Evolutionary conservation across 2,888 invertebrate genomes (phyloP).

Genomic region (Eurytoma californica): DNA sequence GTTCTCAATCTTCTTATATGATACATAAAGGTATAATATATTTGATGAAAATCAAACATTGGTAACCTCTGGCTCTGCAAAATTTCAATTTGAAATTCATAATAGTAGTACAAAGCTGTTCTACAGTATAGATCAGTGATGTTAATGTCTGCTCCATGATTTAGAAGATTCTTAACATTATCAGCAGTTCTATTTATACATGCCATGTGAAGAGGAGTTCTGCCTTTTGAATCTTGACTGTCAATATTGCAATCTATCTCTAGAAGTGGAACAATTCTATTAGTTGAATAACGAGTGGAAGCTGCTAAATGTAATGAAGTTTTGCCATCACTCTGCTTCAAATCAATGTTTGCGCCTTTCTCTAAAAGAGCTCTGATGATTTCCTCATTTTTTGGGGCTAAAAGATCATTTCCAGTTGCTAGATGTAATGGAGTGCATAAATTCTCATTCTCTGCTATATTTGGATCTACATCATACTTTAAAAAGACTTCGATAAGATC

Average conservation of each 20-base stretch:
- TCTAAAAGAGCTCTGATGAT: conserved; percentile 24
- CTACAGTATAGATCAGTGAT: conserved; percentile 6
- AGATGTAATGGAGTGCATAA: conserved; percentile 34
- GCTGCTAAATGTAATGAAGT: conserved; percentile 41
- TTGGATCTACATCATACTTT: conserved; percentile 30
- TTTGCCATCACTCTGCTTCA: conserved; percentile 24
- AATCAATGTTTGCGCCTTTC: conserved; percentile 34
- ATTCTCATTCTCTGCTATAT: conserved; percentile 22
- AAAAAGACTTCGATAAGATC: conserved; percentile 25
- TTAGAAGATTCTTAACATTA: conserved; percentile 20
- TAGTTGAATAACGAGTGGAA: conserved; percentile 18
- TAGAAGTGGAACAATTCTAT: conserved; percentile 11
- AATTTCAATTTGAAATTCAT: conserved; percentile 28
- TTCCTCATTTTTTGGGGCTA: conserved; percentile 36
- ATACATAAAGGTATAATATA: conserved; percentile 32
- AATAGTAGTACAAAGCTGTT: conserved; percentile 31
- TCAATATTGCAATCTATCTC: conserved; percentile 27
- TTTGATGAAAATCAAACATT: conserved; percentile 9
- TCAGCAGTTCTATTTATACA: conserved; percentile 30
- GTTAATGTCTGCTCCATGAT: conserved; percentile 36
- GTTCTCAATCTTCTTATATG: conserved; percentile 15
- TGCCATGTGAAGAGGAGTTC: conserved; percentile 34
- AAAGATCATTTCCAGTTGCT: conserved; percentile 25
- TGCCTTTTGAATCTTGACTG: conserved; percentile 6
- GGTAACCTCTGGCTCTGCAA: neutral